Conservation (phyloP, 2,113 vertebrate genomes). For the Peromyscus maniculatus region DNA sequence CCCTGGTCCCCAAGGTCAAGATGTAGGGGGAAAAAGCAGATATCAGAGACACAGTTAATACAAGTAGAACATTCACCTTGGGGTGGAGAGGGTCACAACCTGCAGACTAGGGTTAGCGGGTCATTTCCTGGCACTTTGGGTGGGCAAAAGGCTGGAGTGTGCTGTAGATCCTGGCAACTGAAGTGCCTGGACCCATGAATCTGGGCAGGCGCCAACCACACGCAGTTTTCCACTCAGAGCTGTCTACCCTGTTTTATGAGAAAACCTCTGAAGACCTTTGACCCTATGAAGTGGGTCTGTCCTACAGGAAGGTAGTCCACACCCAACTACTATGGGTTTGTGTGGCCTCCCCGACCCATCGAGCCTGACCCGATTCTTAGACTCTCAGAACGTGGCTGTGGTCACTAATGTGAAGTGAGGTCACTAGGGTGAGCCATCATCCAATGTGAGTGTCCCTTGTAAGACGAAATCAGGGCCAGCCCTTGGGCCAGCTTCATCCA, state of each 20-base stretch:
- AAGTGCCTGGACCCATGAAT: neutral
- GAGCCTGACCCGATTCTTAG: neutral
- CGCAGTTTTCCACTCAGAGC: neutral
- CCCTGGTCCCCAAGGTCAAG: neutral
- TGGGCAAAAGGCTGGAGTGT: neutral
- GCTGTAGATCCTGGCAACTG: neutral
- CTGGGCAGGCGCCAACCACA: neutral
- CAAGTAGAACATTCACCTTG: neutral
- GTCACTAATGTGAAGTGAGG: neutral
- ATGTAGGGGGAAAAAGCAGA: neutral
- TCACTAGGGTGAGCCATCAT: neutral
- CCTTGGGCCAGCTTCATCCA: neutral
- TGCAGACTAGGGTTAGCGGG: rapidly evolving
- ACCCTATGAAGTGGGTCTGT: neutral
- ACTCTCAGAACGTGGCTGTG: neutral
- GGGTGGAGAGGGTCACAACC: rapidly evolving
- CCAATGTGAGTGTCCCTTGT: neutral
- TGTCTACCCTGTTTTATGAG: neutral
- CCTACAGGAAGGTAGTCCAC: neutral
- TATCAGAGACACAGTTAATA: neutral
- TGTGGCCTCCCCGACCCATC: neutral
- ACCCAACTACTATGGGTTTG: neutral
- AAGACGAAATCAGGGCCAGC: too few relatives aligned
- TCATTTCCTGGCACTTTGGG: neutral
- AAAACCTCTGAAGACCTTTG: neutral